Evolutionary conservation across 2,113 vertebrate species (phyloP).

Genomic region (Pseudorasbora parva): DNA sequence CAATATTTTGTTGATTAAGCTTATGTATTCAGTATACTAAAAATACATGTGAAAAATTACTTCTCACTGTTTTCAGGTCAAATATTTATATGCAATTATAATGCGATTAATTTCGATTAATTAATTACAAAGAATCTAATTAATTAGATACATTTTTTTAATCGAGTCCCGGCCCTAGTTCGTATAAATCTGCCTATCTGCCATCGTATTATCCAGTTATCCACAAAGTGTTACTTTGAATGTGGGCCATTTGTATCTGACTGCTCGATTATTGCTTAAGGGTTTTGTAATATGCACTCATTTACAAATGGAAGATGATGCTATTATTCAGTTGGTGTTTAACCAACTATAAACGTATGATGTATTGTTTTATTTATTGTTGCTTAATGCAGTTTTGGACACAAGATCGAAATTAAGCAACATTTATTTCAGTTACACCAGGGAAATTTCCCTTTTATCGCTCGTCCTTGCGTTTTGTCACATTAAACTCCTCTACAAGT

Average conservation of each 20-base stretch:
- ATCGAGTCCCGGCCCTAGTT: too few relatives aligned
- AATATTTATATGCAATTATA: too few relatives aligned
- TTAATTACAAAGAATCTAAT: too few relatives aligned
- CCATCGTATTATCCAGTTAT: neutral
- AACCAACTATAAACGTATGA: neutral
- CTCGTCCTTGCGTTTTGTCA: neutral
- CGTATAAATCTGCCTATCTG: neutral
- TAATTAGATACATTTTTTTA: too few relatives aligned
- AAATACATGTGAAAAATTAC: too few relatives aligned
- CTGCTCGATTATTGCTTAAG: neutral
- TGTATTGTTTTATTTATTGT: neutral
- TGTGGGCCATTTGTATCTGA: neutral
- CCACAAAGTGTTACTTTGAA: neutral
- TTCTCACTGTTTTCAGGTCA: too few relatives aligned
- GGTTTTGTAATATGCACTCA: neutral
- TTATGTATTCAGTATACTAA: too few relatives aligned
- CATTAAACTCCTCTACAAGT: conserved; percentile 10
- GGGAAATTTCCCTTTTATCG: neutral
- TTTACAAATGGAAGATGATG: neutral
- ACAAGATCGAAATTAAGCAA: neutral
- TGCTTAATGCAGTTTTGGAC: neutral
- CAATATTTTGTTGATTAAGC: too few relatives aligned
- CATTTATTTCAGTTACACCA: neutral
- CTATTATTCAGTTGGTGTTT: neutral
- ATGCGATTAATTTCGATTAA: too few relatives aligned